Percentiles rank a stretch among this genome's conserved stretches.
Conservation (phyloP, 2,797 vertebrate species). For the Poecilia velifera region DNA sequence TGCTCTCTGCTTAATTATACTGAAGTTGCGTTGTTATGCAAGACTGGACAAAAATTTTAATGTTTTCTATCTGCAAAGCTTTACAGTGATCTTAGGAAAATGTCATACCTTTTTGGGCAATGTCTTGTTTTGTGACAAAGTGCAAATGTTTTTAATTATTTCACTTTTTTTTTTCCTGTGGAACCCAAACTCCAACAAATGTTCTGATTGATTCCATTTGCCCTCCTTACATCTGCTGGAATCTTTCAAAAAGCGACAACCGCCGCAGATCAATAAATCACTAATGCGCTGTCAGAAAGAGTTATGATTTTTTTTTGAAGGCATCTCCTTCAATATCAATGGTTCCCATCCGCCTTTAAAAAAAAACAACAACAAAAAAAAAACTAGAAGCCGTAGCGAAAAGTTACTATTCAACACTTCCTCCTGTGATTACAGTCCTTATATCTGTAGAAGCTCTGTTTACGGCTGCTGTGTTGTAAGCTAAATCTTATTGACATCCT, state of each 20-base stretch:
- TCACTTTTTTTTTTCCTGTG: neutral
- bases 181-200: neutral
- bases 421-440: conserved; percentile 22
- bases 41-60: neutral
- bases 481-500: conserved; percentile 52
- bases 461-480: conserved; percentile 39
- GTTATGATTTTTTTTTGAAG: neutral
- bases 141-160: neutral
- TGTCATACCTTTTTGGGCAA: neutral
- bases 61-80: neutral
- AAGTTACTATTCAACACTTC: conserved; percentile 23
- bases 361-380: neutral
- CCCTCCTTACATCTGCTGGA: conserved; percentile 5
- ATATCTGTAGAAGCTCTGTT: conserved; percentile 35
- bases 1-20: neutral
- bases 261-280: conserved; percentile 32
- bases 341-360: neutral
- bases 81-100: neutral
- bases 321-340: conserved; percentile 8
- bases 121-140: neutral
- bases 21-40: neutral
- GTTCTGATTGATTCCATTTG: conserved; percentile 1
- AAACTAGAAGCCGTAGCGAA: conserved; percentile 2
- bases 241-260: conserved; percentile 3
- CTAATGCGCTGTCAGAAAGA: neutral